phyloP scores from a whole-genome alignment of 2,888 invertebrate species.

The Noctua janthe region DNA sequence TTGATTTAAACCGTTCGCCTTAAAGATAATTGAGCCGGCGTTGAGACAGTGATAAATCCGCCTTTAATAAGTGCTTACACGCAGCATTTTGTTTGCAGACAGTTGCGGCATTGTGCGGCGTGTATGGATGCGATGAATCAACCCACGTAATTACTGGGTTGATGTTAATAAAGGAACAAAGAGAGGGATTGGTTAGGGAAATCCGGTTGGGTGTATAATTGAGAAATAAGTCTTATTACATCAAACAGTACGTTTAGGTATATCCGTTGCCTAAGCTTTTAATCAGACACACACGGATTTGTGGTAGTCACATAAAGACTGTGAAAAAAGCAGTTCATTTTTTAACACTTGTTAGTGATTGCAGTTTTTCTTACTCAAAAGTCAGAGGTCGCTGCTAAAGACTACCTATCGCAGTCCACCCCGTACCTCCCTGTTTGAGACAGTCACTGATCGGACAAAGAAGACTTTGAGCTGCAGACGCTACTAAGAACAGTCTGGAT shows the following conservation, averaged over 20 bases:
- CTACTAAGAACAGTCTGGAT: not conserved
- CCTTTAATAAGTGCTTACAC: slow-evolving; percentile 75
- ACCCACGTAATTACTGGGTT: slow-evolving; percentile 34
- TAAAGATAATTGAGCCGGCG: slow-evolving; percentile 68
- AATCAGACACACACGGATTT: not conserved
- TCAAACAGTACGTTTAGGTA: not conserved
- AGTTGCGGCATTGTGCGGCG: slow-evolving; percentile 50
- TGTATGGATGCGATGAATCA: slow-evolving; percentile 51
- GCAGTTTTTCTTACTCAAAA: not conserved
- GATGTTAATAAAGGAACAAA: slow-evolving; percentile 9
- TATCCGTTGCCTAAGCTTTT: not conserved
- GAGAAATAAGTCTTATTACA: not conserved
- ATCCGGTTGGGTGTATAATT: slow-evolving; percentile 1
- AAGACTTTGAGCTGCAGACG: not conserved
- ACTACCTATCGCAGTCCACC: not conserved
- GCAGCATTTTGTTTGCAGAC: slow-evolving; percentile 58
- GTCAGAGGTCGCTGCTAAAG: not conserved
- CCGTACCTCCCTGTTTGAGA: not conserved
- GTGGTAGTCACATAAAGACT: not conserved
- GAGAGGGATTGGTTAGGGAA: not conserved
- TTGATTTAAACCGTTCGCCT: slow-evolving; percentile 47
- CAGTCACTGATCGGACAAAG: not conserved
- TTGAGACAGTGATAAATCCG: slow-evolving; percentile 74
- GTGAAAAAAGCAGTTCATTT: not conserved
- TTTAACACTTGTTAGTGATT: not conserved